Conservation (phyloP, 2,888 invertebrate genomes). For the Phengaris arion region DNA sequence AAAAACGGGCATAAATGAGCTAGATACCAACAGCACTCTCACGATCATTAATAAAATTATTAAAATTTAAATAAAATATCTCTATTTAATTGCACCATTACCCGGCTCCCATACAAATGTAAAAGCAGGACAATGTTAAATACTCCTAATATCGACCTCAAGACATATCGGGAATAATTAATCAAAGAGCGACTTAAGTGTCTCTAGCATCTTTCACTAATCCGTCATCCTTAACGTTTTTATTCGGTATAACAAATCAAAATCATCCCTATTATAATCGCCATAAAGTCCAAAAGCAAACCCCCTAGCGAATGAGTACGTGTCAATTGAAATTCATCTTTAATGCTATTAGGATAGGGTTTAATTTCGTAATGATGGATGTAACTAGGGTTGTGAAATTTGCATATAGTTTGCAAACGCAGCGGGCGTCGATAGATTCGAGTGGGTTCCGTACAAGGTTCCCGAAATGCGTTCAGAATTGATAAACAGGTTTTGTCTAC, state of each 20-base stretch:
- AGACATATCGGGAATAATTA: constrained; percentile 44
- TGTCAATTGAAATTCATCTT: background rate
- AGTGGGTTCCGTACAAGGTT: background rate
- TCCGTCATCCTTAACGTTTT: constrained; percentile 26
- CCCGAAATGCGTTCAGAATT: constrained; percentile 53
- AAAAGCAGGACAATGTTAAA: constrained; percentile 43
- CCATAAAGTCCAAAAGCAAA: background rate
- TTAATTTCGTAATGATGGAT: background rate
- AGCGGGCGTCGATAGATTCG: constrained; percentile 14
- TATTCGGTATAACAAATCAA: constrained; percentile 23
- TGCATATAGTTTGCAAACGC: constrained; percentile 28
- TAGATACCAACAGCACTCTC: background rate
- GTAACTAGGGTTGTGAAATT: constrained; percentile 33
- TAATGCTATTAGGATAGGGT: background rate
- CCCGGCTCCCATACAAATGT: constrained; percentile 36
- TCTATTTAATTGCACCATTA: constrained; percentile 31
- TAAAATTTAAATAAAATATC: constrained; percentile 33
- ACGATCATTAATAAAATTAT: constrained; percentile 22
- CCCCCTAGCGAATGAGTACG: too few species aligned
- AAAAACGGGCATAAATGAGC: too few species aligned
- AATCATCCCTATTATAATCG: constrained; percentile 19
- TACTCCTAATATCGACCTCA: constrained; percentile 37
- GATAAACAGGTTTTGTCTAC: constrained; percentile 74
- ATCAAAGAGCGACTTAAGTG: constrained; percentile 40
- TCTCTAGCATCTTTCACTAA: constrained; percentile 19